Evolutionary conservation across 1,140 invertebrate species (phyloP).

Genomic region (Ruditapes philippinarum): DNA sequence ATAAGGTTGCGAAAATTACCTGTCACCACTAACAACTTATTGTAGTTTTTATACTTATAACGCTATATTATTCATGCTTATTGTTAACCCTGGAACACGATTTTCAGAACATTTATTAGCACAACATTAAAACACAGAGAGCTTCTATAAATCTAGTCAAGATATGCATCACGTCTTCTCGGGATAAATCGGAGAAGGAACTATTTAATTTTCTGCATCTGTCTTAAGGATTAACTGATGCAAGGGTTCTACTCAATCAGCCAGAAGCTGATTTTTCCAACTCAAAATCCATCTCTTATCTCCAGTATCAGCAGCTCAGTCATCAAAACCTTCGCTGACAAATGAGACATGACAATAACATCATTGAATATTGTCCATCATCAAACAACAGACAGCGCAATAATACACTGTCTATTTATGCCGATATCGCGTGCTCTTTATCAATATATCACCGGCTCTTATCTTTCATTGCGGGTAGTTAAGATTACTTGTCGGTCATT

Average conservation of each 20-base stretch:
- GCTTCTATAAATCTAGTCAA: too few relatives aligned
- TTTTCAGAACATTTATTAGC: too few relatives aligned
- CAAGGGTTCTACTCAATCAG: neutral
- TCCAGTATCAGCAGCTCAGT: neutral
- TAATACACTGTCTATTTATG: constrained; percentile 32
- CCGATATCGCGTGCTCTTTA: constrained; percentile 28
- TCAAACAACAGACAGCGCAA: constrained; percentile 16
- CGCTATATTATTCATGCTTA: too few relatives aligned
- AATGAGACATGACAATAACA: constrained; percentile 43
- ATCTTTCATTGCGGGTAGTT: constrained; percentile 51
- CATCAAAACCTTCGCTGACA: constrained; percentile 21
- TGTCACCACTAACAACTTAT: too few relatives aligned
- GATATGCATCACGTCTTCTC: too few relatives aligned
- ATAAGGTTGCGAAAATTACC: too few relatives aligned
- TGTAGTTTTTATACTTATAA: too few relatives aligned
- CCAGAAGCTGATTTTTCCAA: neutral
- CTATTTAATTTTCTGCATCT: neutral
- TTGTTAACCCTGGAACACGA: too few relatives aligned
- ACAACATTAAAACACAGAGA: too few relatives aligned
- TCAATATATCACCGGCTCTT: constrained; percentile 43
- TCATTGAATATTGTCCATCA: constrained; percentile 51
- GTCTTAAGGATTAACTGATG: neutral
- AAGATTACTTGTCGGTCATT: constrained; percentile 46
- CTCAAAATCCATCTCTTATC: neutral
- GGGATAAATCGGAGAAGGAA: too few relatives aligned